Evolutionary conservation across 1,140 invertebrate species (phyloP).

Genomic region (Drosophila bifasciata): DNA sequence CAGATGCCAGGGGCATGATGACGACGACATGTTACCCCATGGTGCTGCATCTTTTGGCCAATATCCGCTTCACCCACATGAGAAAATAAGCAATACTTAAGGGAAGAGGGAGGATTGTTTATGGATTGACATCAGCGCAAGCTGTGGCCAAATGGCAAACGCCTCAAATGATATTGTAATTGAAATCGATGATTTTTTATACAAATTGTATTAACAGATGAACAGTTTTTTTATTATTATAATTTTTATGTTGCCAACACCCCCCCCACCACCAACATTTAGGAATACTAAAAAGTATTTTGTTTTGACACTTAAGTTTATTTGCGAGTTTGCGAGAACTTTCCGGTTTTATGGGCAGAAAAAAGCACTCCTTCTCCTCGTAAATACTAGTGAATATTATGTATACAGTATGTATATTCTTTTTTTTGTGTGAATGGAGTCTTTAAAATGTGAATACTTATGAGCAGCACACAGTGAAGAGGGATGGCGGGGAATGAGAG

Average conservation of each 20-base stretch:
- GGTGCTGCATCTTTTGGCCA: not conserved
- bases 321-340: conserved; percentile 43
- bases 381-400: conserved; percentile 48
- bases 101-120: conserved; percentile 54
- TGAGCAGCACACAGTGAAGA: conserved; percentile 5
- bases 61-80: conserved; percentile 12
- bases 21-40: conserved; percentile 62
- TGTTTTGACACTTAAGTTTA: conserved; percentile 50
- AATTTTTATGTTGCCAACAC: conserved; percentile 27
- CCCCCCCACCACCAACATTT: not conserved
- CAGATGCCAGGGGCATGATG: conserved; percentile 58
- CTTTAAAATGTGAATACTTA: conserved; percentile 71
- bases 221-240: conserved; percentile 57
- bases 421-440: conserved; percentile 24
- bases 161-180: conserved; percentile 51
- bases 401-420: conserved; percentile 6
- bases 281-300: conserved; percentile 18
- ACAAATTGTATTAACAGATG: conserved; percentile 64
- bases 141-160: conserved; percentile 55
- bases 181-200: conserved; percentile 69
- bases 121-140: conserved; percentile 70
- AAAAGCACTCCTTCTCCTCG: conserved; percentile 20
- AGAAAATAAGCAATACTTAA: conserved; percentile 56
- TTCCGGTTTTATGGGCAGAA: conserved; percentile 30
- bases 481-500: not conserved